Conservation (phyloP, 2,113 vertebrate species). For the Megaptera novaeangliae region DNA sequence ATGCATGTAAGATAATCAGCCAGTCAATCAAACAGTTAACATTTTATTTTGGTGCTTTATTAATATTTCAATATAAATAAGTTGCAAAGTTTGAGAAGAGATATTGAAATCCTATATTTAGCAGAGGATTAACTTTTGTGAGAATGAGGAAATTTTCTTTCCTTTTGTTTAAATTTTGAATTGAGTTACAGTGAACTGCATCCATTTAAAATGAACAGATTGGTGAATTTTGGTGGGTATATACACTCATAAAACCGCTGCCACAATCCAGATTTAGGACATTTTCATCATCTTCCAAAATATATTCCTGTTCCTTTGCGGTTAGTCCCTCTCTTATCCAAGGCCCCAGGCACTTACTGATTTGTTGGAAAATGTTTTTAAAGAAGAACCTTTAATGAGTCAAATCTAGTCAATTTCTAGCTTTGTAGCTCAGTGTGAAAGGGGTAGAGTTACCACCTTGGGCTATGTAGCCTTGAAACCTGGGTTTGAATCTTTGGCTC, state of each 20-base stretch:
- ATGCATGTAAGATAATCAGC: neutral
- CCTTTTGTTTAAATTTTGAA: neutral
- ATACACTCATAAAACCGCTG: neutral
- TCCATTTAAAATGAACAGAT: neutral
- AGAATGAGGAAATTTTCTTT: neutral
- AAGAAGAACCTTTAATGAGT: neutral
- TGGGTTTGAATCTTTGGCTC: neutral
- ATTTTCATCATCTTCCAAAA: neutral
- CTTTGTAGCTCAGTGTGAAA: neutral
- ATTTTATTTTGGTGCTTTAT: conserved; percentile 36
- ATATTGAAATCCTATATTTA: neutral
- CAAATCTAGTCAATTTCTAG: neutral
- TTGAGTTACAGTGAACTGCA: neutral
- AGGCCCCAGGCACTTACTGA: neutral
- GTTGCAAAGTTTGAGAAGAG: neutral
- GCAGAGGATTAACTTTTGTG: neutral
- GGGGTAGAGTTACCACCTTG: neutral
- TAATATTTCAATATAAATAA: neutral
- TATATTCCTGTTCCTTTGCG: neutral
- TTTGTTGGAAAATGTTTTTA: conserved; percentile 15
- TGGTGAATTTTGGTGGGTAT: neutral
- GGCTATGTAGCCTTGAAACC: neutral
- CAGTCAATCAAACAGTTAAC: neutral
- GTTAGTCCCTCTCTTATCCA: neutral
- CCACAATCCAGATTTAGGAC: neutral